Evolutionary conservation across 1,140 invertebrate species (phyloP).

Genomic region (Acromyrmex charruanus): DNA sequence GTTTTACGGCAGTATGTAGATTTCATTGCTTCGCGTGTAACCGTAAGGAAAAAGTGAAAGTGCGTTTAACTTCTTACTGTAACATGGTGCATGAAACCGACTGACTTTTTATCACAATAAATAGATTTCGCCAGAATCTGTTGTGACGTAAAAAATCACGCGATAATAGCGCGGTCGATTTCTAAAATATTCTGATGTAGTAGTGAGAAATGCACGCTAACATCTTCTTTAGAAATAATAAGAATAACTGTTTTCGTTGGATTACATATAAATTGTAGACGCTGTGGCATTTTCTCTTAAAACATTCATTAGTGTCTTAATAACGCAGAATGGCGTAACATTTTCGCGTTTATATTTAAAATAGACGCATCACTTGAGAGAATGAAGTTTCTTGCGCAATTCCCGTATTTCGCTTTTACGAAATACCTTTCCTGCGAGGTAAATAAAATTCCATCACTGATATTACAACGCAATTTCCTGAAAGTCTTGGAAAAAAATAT

Average conservation of each 20-base stretch:
- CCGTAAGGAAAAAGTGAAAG: neutral
- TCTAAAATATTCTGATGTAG: neutral
- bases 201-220: neutral
- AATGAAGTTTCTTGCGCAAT: slow-evolving; percentile 31
- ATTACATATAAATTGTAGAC: slow-evolving; percentile 19
- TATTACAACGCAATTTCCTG: slow-evolving; percentile 25
- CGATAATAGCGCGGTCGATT: neutral
- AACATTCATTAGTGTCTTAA: slow-evolving; percentile 53
- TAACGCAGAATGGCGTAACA: slow-evolving; percentile 20
- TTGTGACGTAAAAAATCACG: slow-evolving; percentile 17
- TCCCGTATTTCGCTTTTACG: slow-evolving; percentile 22
- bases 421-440: slow-evolving; percentile 15
- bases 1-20: slow-evolving; percentile 33
- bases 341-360: slow-evolving; percentile 41
- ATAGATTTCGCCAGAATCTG: neutral
- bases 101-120: slow-evolving; percentile 24
- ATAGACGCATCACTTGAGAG: slow-evolving; percentile 38
- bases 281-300: slow-evolving; percentile 2
- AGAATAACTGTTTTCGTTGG: neutral
- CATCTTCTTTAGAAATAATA: slow-evolving; percentile 2
- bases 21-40: slow-evolving; percentile 14
- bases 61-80: neutral
- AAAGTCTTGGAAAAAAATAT: slow-evolving; percentile 1
- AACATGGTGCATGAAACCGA: neutral
- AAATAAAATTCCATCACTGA: slow-evolving; percentile 48